Base-by-base conservation (phyloP, 2,797 vertebrate genomes). In the Poecile montanus region DNA sequence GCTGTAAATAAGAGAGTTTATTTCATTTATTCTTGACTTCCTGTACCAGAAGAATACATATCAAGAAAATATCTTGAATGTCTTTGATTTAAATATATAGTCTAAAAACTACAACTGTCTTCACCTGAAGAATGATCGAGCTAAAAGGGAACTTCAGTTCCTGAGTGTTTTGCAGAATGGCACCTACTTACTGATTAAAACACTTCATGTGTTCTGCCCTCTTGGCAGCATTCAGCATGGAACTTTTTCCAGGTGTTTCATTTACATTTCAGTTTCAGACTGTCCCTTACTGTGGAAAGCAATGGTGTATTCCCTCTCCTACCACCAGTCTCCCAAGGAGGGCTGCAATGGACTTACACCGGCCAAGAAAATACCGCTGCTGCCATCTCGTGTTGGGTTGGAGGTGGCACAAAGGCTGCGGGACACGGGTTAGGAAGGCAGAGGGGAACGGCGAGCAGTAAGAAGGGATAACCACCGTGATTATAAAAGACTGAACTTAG, bases 271-370 rank as follows among this genome's bases (percentile, higher is more conserved):
- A 17, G 58, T 29, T 50, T 81, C 66, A 44, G 47, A 32, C 36
- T 47, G 23, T 4, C 36, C 45, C 17, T 30, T 36, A 5, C 44
- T 60, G 54, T 2, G 4, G 25, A 86, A 58, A 44, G 42, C 22
- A 53, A 8, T 4, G 21, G 11, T 26, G 3, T 5, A 11, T n/a
- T 62, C 32, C 45, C 40, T 34, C 16, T 26, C 16, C 32, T 9
- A 8, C 9, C 25, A 38, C 6, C 4, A 25, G 30, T 16, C 50
- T 72, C 27, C 11, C 27, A 9, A 44, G 30, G 20, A 58, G 38
- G 0, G 75, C 72, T 18, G 0, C 1, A 6, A 25, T 6, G 27
- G 27, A 16, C 12, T 44, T 14, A 0, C 0, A 25, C 14, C 9
- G 30, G 54, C 23, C 54, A 54, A 29, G 34, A 25, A n/a, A 70